Conservation (phyloP, 2,888 invertebrate species). For the Alloscopus bannaensis region DNA sequence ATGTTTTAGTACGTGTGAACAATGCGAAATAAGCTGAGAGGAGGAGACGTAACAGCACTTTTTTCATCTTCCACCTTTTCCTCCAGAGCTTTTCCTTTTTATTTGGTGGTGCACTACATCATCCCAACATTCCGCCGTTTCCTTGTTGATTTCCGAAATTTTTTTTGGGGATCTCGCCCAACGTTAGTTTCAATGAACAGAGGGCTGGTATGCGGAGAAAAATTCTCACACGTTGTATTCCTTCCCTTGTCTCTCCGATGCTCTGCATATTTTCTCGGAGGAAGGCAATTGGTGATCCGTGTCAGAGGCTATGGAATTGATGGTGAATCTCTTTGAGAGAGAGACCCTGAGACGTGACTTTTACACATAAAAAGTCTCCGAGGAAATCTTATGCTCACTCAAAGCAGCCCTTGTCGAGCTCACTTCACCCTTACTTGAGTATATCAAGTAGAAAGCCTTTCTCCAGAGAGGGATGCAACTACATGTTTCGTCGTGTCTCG, state of each 20-base stretch:
- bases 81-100: conserved; percentile 17
- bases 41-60: background rate
- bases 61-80: conserved; percentile 33
- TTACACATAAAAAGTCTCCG: conserved; percentile 72
- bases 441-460: too few species aligned
- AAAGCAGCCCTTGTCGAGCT: conserved; percentile 12
- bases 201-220: background rate
- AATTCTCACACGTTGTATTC: conserved; percentile 5
- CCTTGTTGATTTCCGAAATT: conserved; percentile 40
- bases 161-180: too few species aligned
- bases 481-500: background rate
- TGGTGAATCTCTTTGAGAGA: conserved; percentile 71
- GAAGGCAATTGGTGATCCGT: conserved; percentile 73
- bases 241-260: background rate
- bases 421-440: background rate
- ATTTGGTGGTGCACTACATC: conserved; percentile 30
- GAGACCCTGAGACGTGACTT: conserved; percentile 72
- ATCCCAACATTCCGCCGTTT: conserved; percentile 40
- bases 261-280: conserved; percentile 35
- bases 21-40: conserved; percentile 69
- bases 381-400: conserved; percentile 66
- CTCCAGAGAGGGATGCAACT: background rate
- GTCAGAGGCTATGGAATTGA: conserved; percentile 72
- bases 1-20: conserved; percentile 74
- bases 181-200: too few species aligned